These are phyloP conservation scores for Gasteruption jaculator DNA, from an alignment of 2,888 invertebrate genomes.

Conservation along the genomic window DNA sequence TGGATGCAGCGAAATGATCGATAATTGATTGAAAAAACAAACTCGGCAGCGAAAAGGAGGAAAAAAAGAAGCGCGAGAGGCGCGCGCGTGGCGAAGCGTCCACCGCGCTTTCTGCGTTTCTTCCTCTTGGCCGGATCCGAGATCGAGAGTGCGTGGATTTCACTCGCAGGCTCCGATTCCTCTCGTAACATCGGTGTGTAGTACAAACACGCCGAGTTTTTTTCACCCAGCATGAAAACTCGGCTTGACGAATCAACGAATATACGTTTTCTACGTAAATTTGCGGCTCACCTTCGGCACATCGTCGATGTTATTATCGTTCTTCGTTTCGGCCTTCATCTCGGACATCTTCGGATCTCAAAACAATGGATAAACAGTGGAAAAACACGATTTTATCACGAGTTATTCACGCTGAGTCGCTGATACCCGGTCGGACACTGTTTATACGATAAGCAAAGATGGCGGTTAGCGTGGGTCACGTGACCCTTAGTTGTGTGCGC, in stretches of 20 bases:
- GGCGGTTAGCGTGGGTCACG: constrained; percentile 64
- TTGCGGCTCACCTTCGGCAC: constrained; percentile 45
- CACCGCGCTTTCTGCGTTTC: too few relatives aligned
- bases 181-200: too few relatives aligned
- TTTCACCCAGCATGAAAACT: constrained; percentile 49
- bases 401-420: constrained; percentile 49
- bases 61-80: too few relatives aligned
- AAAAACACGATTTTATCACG: constrained; percentile 43
- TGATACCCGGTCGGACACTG: constrained; percentile 58
- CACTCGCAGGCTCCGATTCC: too few relatives aligned
- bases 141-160: too few relatives aligned
- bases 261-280: constrained; percentile 28
- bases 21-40: too few relatives aligned
- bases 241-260: constrained; percentile 48
- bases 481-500: constrained; percentile 39
- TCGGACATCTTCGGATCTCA: constrained; percentile 46
- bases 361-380: constrained; percentile 46
- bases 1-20: too few relatives aligned
- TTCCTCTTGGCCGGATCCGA: too few relatives aligned
- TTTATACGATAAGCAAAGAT: constrained; percentile 59
- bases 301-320: constrained; percentile 50
- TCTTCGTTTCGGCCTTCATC: constrained; percentile 48
- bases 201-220: too few relatives aligned
- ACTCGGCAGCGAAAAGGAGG: too few relatives aligned
- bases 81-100: too few relatives aligned